Base-by-base conservation (phyloP, 2,888 invertebrate species). In the Apocheima hispidaria region DNA sequence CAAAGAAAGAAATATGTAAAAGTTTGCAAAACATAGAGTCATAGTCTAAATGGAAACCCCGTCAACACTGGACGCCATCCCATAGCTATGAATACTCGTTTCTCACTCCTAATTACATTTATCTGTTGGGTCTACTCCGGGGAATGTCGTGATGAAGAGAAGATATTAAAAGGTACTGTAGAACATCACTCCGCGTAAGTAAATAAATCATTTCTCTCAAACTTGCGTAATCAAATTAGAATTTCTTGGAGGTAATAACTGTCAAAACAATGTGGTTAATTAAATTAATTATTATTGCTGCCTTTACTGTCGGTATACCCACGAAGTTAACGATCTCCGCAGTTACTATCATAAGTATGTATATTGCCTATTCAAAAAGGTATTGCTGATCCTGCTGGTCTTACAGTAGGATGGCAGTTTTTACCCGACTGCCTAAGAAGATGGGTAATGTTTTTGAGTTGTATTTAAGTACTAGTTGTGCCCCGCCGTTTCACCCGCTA, bases 101-200 rank as follows among this genome's bases (percentile, higher is more conserved):
- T 66, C 18, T 43, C 70, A 69, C 65, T 78, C 60, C 68, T 76
- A 40, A 57, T 78, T 44, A 63, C 80, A 60, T 54, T 74, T 36
- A 54, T 61, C 50, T 66, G 60, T 55, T 74, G 71, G 67, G 63
- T 81, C 41, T 74, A 74, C 30, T 43, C 48, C 43, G 77, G 68
- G 56, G 61, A 71, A 51, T 84, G 88, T 68, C 80, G 89, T 65
- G 92, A 92, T 69, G 92, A 92, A 74, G 92, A 92, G 12, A 91
- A 87, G 80, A 92, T 92, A 66, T 78, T 87, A 73, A 91, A 90
- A 88, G 88, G 91, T 92, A 81, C 44, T 38, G 58, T 63, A 43
- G 55, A 54, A 49, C 52, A 48, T 51, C 38, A 60, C 53, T 49
- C 41, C 33, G 48, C n/a, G 33, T 55, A 36, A 48, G 18, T 56